Base-by-base conservation (phyloP, 2,888 invertebrate genomes). In the Trichogramma dendrolimi region DNA sequence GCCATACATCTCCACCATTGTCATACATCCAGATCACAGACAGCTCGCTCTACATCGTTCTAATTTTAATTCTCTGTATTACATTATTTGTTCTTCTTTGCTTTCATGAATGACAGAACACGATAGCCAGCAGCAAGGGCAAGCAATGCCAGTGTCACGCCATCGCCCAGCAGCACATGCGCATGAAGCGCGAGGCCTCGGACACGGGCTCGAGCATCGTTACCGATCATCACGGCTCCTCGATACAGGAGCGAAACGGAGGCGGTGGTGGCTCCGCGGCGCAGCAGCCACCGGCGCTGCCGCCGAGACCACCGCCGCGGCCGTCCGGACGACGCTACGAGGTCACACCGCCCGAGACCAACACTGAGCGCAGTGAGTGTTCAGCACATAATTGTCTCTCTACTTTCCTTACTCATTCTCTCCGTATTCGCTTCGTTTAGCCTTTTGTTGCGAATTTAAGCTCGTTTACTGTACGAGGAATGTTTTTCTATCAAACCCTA, bases 241-340 rank as follows among this genome's bases (percentile, higher is more conserved):
- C 46, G n/a, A 46, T 10, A 10, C 46, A 46, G n/a, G n/a, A n/a
- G n/a, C n/a, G 8, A 46, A 27, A 6, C 8, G 14, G 11, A 14
- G 27, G 42, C 41, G 6, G 52, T 14, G 58, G 55, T 5, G 43
- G 41, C 44, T 46, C n/a, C 8, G 44, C 48, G 38, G 5, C 72
- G 63, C 78, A 75, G 71, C 77, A 79, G 67, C 79, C 78, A 41
- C 79, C 78, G 6, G 79, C 79, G 7, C 66, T 79, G 50, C 78
- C 79, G 4, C 78, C 79, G 4, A 72, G 78, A 61, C 79, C 79
- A 56, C 79, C 78, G 4, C 78, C 78, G 8, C 72, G 77, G 56
- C 75, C 77, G 10, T 73, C 75, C 52, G 74, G 39, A 7, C 46
- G 79, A 66, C 73, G 72, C 58, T 77, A 75, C 67, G 77, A 78